Conservation (phyloP, 2,113 vertebrate species). For the Synodontis membranacea region DNA sequence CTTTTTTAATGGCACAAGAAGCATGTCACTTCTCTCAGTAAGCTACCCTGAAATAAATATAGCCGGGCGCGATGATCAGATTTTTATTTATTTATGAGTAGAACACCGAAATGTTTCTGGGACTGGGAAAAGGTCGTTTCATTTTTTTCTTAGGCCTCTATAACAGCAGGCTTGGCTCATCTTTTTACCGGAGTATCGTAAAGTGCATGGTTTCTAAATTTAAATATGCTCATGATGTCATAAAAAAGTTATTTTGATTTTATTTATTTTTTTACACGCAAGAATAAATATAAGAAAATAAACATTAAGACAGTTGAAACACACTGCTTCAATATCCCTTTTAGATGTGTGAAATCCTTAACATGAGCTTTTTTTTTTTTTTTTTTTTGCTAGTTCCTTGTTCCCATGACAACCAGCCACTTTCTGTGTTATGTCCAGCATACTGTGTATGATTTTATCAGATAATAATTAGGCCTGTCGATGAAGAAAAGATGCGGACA, state of each 20-base stretch:
- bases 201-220: neutral
- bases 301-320: neutral
- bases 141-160: neutral
- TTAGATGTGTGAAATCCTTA: constrained; percentile 2
- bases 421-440: constrained; percentile 27
- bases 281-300: neutral
- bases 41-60: neutral
- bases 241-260: neutral
- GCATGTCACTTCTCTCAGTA: neutral
- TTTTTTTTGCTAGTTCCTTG: constrained; percentile 1
- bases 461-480: constrained; percentile 10
- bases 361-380: constrained; percentile 1
- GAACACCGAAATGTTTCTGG: neutral
- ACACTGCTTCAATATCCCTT: neutral
- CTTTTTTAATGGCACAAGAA: neutral
- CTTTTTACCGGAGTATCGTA: neutral
- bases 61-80: neutral
- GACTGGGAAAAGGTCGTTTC: neutral
- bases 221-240: neutral
- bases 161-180: neutral
- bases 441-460: neutral
- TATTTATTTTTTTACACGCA: neutral
- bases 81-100: constrained; percentile 8
- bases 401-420: constrained; percentile 31
- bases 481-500: constrained; percentile 3